A percentile compares a stretch with the other conserved stretches of the same genome.
Evolutionary conservation across 2,797 vertebrate genomes (phyloP).

Genomic region (Malurus splendens): DNA sequence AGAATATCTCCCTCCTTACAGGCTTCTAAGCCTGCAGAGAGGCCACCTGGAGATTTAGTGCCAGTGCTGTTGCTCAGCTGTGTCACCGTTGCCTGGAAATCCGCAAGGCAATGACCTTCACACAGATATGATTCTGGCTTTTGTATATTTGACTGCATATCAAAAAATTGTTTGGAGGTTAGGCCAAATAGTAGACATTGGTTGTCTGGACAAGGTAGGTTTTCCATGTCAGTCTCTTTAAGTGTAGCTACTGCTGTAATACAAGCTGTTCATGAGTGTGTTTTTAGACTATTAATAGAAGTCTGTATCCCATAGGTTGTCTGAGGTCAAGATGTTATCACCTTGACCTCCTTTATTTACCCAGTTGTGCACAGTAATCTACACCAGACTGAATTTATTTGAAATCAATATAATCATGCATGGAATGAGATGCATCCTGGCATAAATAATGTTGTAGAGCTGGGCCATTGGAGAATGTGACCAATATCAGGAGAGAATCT

Average conservation of each 20-base stretch:
- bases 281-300: background rate
- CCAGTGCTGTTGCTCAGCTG: background rate
- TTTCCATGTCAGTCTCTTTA: background rate
- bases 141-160: background rate
- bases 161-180: background rate
- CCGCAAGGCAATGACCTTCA: background rate
- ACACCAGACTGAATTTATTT: background rate
- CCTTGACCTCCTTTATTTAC: constrained; percentile 11
- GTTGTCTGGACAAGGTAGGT: background rate
- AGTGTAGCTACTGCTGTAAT: background rate
- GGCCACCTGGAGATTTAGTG: background rate
- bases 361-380: background rate
- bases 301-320: background rate
- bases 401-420: background rate
- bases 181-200: background rate
- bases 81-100: background rate
- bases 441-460: background rate
- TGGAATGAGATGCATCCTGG: background rate
- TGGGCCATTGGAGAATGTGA: background rate
- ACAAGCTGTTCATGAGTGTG: background rate
- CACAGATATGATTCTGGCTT: background rate
- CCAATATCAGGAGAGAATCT: background rate
- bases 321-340: background rate
- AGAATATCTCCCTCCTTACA: background rate
- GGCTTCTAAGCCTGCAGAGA: background rate